phyloP scores from a whole-genome alignment of 1,140 invertebrate species.

The Liolophura sinensis region DNA sequence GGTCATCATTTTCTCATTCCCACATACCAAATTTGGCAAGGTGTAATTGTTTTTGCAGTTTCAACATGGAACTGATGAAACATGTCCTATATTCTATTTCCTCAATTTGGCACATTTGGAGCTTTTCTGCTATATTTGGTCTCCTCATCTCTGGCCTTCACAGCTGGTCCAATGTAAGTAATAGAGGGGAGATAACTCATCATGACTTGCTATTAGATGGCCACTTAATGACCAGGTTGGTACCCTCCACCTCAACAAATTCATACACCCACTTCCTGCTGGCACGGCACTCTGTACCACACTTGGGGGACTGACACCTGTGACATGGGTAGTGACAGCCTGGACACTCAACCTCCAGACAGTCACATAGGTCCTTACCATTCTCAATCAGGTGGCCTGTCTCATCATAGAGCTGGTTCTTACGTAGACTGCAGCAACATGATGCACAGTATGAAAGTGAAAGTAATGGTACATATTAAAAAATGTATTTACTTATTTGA shows the following conservation, averaged over 20 bases:
- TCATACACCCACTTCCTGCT: constrained; percentile 55
- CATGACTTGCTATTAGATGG: constrained; percentile 10
- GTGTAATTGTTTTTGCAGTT: no score
- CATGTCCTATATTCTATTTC: no score
- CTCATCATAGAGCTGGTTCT: constrained; percentile 57
- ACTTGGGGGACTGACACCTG: constrained; percentile 71
- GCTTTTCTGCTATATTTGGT: no score
- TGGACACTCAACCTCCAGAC: constrained; percentile 69
- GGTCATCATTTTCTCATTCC: no score
- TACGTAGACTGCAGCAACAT: constrained; percentile 33
- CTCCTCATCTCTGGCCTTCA: no score
- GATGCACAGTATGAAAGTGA: not conserved
- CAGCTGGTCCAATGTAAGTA: no score
- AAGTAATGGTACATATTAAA: no score
- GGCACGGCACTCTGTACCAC: constrained; percentile 66
- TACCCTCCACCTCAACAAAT: constrained; percentile 53
- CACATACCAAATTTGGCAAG: no score
- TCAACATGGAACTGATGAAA: no score
- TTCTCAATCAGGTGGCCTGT: constrained; percentile 59
- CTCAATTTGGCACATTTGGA: no score
- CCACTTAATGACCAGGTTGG: constrained; percentile 30
- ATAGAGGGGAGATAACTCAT: no score
- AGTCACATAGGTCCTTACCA: constrained; percentile 77
- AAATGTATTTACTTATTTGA: no score
- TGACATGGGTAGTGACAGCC: constrained; percentile 81